Conservation (phyloP, 2,113 vertebrate genomes). For the Apteryx owenii region DNA sequence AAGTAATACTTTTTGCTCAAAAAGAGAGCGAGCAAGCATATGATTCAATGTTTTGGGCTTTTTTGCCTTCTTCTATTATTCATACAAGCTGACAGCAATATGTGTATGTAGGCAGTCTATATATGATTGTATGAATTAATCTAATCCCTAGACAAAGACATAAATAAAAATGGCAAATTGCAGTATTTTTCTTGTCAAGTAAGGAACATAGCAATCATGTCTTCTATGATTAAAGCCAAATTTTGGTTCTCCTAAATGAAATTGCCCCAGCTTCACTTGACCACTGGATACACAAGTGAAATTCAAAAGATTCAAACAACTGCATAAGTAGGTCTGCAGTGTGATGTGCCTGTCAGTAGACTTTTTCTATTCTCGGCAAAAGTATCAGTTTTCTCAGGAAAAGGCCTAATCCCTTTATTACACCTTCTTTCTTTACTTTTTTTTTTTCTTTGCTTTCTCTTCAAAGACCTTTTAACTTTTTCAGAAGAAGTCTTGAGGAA, state of each 20-base stretch:
- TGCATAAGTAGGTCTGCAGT: background rate
- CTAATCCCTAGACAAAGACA: background rate
- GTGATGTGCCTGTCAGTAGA: fast-evolving
- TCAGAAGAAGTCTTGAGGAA: background rate
- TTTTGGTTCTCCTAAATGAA: background rate
- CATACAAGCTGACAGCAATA: background rate
- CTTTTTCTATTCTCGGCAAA: background rate
- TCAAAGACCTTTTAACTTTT: too few species aligned
- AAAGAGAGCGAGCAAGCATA: background rate
- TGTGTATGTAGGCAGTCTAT: background rate
- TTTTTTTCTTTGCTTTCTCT: too few species aligned
- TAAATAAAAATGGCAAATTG: background rate
- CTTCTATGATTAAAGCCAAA: background rate
- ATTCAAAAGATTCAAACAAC: background rate
- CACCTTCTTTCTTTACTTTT: too few species aligned
- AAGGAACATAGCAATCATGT: background rate
- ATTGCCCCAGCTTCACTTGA: background rate
- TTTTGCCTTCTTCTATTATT: background rate
- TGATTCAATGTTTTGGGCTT: background rate
- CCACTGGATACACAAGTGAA: background rate
- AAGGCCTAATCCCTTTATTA: too few species aligned
- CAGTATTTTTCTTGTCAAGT: background rate
- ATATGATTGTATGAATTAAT: background rate
- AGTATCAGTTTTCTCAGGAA: background rate
- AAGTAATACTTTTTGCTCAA: background rate